Evolutionary conservation across 2,888 invertebrate genomes (phyloP).

Genomic region (Stratiomys singularior): DNA sequence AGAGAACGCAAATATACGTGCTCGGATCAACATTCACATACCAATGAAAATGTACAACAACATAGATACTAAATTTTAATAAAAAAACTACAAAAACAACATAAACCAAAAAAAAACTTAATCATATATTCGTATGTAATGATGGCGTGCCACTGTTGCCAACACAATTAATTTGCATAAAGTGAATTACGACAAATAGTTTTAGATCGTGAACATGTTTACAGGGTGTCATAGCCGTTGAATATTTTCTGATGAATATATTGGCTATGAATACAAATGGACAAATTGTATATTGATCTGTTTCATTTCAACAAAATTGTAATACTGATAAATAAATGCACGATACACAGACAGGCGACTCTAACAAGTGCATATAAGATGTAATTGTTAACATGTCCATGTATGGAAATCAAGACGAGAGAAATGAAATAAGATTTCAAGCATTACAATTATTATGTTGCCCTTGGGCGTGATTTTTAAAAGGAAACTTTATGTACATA

Average conservation of each 20-base stretch:
- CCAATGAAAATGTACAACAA: neutral
- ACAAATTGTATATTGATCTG: constrained; percentile 31
- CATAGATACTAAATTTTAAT: neutral
- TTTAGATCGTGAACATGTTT: constrained; percentile 32
- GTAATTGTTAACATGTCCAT: no score
- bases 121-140: no score
- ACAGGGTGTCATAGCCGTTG: constrained; percentile 15
- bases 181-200: constrained; percentile 40
- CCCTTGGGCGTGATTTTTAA: neutral
- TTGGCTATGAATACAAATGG: constrained; percentile 35
- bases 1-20: neutral
- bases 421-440: neutral
- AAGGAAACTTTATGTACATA: neutral
- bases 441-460: neutral
- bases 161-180: constrained; percentile 39
- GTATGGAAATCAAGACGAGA: no score
- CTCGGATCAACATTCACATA: neutral
- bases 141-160: constrained; percentile 15
- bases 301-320: neutral
- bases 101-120: no score
- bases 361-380: no score
- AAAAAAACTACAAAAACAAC: neutral
- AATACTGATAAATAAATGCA: neutral
- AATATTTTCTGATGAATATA: constrained; percentile 22
- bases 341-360: neutral